Evolutionary conservation across 1,140 invertebrate species (phyloP).

Genomic region (Drosophila ohnishii): DNA sequence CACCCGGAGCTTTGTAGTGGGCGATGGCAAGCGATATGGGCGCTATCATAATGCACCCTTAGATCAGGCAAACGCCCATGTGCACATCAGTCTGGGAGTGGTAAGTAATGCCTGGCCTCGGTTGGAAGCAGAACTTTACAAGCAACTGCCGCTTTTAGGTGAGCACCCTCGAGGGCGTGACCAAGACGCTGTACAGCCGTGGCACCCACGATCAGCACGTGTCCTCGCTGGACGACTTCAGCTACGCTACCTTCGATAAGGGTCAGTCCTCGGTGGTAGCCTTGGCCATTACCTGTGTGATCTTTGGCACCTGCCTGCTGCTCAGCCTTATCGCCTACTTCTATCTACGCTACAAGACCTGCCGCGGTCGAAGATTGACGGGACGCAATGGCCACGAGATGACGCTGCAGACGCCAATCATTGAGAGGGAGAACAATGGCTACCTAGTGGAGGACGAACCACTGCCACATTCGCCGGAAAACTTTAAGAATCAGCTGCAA

Average conservation of each 20-base stretch:
- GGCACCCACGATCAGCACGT: slow-evolving; percentile 82
- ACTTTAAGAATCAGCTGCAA: slow-evolving; percentile 87
- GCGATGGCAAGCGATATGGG: slow-evolving; percentile 89
- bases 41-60: slow-evolving; percentile 92
- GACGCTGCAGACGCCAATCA: slow-evolving; percentile 87
- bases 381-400: slow-evolving; percentile 87
- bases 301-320: slow-evolving; percentile 85
- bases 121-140: background rate
- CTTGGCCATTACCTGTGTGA: slow-evolving; percentile 86
- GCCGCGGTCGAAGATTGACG: slow-evolving; percentile 83
- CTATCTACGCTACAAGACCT: slow-evolving; percentile 85
- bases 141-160: slow-evolving; percentile 26
- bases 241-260: slow-evolving; percentile 76
- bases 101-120: slow-evolving; percentile 73
- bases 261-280: slow-evolving; percentile 80
- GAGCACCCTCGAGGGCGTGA: slow-evolving; percentile 87
- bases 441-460: slow-evolving; percentile 89
- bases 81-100: slow-evolving; percentile 89
- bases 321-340: slow-evolving; percentile 86
- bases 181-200: slow-evolving; percentile 87
- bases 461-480: slow-evolving; percentile 84
- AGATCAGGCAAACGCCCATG: slow-evolving; percentile 84
- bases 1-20: slow-evolving; percentile 88
- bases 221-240: slow-evolving; percentile 69
- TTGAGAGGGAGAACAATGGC: slow-evolving; percentile 88